Base-by-base conservation (phyloP, 2,113 vertebrate genomes). In the Eidolon helvum region DNA sequence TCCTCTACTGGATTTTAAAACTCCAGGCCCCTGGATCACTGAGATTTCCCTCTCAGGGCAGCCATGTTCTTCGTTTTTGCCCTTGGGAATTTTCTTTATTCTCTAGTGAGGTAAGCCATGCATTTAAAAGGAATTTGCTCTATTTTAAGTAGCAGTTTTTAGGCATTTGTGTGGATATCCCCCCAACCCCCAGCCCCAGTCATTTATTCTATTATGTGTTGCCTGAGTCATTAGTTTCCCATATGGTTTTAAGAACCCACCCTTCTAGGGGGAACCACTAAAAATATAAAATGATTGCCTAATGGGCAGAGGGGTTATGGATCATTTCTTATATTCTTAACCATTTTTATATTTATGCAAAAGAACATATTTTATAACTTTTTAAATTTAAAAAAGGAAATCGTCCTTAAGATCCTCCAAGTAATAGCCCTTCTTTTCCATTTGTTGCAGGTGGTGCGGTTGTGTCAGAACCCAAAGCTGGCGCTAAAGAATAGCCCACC, bases 401-500 rank as follows among this genome's bases (percentile, higher is more conserved):
- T 50, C 77, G 1, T 90, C 92, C 92, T 66, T 94, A 78, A 87
- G 63, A 77, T 91, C 55, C 82, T 97, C 57, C 40, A 71, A 89
- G 63, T 82, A 96, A 97, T 79, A 97, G 53, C 30, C 91, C 30
- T 94, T 12, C 75, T 94, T 96, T 97, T 83, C 33, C 28, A 0
- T 84, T 35, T 19, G 72, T 95, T 98, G 0, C 98, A 99, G 99
- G 99, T 99, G 98, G 99, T 99, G 10, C 99, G 99, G 22, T 98
- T 99, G 94, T 99, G 99, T 97, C 99, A 99, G 98, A 99, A 99
- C 97, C 99, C 99, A 86, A 99, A 99, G 79, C 96, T 99, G 98
- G 99, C 99, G 0, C 93, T 99, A 96, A 99, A 99, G 98, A 99
- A 99, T 99, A 99, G 99, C 98, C 99, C 99, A 35, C 99, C 99